phyloP scores from a whole-genome alignment of 2,113 vertebrate genomes.

The Salvelinus fontinalis region DNA sequence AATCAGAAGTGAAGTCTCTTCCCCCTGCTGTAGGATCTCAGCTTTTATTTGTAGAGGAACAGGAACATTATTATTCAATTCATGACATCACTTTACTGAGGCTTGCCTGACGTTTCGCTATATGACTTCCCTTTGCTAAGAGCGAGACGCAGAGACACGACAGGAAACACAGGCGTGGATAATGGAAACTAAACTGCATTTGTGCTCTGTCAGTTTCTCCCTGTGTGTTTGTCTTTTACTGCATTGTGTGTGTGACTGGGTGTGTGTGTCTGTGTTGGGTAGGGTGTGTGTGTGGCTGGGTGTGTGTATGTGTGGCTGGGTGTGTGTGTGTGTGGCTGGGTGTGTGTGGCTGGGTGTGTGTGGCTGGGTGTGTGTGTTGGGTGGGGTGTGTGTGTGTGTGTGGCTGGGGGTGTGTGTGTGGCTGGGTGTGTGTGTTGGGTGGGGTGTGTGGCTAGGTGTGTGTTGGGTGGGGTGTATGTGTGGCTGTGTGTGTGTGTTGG shows the following conservation, averaged over 20 bases:
- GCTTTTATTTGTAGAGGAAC: not conserved
- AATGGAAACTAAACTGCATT: conserved; percentile 5
- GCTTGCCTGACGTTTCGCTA: not conserved
- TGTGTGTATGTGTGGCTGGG: no score
- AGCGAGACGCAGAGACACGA: not conserved
- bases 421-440: no score
- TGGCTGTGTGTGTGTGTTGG: no score
- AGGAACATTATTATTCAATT: not conserved
- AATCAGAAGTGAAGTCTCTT: conserved; percentile 1
- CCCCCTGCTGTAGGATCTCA: not conserved
- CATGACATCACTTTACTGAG: not conserved
- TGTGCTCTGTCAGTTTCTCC: not conserved
- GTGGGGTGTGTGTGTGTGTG: no score
- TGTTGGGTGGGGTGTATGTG: no score
- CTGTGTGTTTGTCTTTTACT: not conserved
- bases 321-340: no score
- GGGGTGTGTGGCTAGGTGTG: no score
- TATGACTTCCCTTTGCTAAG: not conserved
- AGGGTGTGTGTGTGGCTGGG: no score
- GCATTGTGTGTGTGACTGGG: not conserved
- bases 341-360: no score
- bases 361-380: no score
- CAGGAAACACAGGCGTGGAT: not conserved
- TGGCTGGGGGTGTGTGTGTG: no score
- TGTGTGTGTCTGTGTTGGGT: no score